These are phyloP conservation scores for Erpornis zantholeuca DNA, from an alignment of 2,113 vertebrate species.

Conservation along the genomic window DNA sequence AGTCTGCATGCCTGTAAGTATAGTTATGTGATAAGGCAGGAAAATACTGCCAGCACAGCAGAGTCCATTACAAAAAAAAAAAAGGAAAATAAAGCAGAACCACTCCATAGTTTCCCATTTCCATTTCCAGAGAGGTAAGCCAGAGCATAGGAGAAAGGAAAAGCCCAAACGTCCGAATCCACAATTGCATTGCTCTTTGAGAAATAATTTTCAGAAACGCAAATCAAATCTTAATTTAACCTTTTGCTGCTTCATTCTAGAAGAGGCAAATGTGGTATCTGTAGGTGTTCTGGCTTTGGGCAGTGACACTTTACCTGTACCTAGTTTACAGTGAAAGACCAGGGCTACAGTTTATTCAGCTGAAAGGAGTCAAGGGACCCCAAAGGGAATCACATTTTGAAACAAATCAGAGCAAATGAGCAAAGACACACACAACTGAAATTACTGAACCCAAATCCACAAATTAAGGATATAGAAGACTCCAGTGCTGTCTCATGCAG, in stretches of 20 bases:
- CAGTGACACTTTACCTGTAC: neutral
- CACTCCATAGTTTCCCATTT: neutral
- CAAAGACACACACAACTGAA: neutral
- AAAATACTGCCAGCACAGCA: neutral
- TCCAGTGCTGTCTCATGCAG: neutral
- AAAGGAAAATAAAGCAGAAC: neutral
- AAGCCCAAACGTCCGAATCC: neutral
- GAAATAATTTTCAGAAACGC: neutral
- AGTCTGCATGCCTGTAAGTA: neutral
- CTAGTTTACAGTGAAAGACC: neutral
- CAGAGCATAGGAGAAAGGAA: neutral
- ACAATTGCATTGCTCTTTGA: neutral
- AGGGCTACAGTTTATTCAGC: neutral
- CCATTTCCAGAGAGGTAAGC: neutral
- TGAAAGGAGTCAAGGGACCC: neutral
- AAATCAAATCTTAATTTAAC: neutral
- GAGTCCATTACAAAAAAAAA: neutral
- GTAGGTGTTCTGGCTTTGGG: neutral
- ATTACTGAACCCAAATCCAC: neutral
- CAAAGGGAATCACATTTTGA: neutral
- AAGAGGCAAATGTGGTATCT: neutral
- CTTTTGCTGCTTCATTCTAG: neutral
- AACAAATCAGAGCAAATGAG: conserved; percentile 1
- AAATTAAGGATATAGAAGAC: neutral
- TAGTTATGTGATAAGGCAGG: neutral